Conservation (phyloP, 2,888 invertebrate species). For the Argyra leucocephala region DNA sequence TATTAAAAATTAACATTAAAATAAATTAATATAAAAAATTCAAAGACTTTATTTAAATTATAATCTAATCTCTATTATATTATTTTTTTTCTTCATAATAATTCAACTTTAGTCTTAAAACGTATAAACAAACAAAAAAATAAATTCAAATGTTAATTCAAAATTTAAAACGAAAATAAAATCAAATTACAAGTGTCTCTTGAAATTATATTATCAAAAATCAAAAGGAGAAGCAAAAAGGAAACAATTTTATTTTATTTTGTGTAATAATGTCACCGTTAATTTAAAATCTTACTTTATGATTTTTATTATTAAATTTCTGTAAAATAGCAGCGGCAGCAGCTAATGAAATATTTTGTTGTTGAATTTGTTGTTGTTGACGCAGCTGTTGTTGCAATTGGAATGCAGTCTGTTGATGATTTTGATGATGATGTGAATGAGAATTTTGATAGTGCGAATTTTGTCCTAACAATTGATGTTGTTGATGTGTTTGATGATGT, state of each 20-base stretch:
- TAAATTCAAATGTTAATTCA: constrained; percentile 2
- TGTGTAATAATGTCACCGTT: neutral
- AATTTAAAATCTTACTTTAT: neutral
- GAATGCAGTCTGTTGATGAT: constrained; percentile 13
- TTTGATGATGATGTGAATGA: constrained; percentile 23
- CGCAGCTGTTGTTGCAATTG: constrained; percentile 3
- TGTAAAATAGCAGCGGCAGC: neutral
- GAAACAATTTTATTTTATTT: neutral
- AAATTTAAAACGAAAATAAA: neutral
- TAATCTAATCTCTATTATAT: neutral
- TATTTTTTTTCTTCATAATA: neutral
- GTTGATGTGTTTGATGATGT: constrained; percentile 21
- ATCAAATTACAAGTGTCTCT: neutral
- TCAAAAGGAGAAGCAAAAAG: too few relatives aligned
- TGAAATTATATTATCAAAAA: neutral
- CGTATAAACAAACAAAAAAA: neutral
- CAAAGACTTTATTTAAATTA: neutral
- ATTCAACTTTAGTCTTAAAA: neutral
- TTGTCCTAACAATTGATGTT: constrained; percentile 2
- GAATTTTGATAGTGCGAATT: constrained; percentile 18
- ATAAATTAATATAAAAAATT: neutral
- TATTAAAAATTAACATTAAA: neutral
- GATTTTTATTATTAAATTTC: constrained; percentile 3
- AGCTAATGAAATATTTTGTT: neutral
- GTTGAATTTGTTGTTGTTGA: neutral